Evolutionary conservation across 2,888 invertebrate species (phyloP).

Genomic region (Caenorhabditis angaria): DNA sequence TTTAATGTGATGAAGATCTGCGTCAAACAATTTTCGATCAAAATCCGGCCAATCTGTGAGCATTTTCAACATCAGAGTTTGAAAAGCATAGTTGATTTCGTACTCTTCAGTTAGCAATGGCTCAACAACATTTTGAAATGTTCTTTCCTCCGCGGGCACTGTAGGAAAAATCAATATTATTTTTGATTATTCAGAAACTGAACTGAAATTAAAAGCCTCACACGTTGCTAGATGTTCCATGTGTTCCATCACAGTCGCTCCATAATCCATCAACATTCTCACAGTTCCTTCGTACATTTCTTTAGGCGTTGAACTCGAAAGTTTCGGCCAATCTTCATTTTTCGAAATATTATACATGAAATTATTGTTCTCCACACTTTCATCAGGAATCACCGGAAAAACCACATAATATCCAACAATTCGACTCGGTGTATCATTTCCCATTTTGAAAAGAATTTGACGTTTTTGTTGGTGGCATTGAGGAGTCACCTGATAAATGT

Average conservation of each 20-base stretch:
- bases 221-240: conserved; percentile 62
- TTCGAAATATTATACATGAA: conserved; percentile 68
- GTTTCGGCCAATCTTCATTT: conserved; percentile 69
- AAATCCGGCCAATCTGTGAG: conserved; percentile 71
- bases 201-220: too few relatives aligned
- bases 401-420: conserved; percentile 66
- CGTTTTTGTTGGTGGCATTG: conserved; percentile 38
- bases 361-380: conserved; percentile 68
- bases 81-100: conserved; percentile 68
- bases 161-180: too few relatives aligned
- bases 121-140: conserved; percentile 66
- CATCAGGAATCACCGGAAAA: conserved; percentile 70
- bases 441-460: conserved; percentile 65
- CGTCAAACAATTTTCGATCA: conserved; percentile 58
- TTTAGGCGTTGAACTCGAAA: conserved; percentile 62
- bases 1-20: conserved; percentile 67
- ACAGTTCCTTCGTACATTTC: conserved; percentile 71
- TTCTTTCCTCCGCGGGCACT: conserved; percentile 50
- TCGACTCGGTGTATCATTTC: conserved; percentile 60
- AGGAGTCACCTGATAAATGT: background rate
- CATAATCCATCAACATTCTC: conserved; percentile 68
- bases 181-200: too few relatives aligned
- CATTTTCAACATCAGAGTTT: conserved; percentile 70
- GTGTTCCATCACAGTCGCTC: conserved; percentile 69
- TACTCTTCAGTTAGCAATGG: conserved; percentile 68